Conservation (phyloP, 2,888 invertebrate species). For the Meteorus colon region DNA sequence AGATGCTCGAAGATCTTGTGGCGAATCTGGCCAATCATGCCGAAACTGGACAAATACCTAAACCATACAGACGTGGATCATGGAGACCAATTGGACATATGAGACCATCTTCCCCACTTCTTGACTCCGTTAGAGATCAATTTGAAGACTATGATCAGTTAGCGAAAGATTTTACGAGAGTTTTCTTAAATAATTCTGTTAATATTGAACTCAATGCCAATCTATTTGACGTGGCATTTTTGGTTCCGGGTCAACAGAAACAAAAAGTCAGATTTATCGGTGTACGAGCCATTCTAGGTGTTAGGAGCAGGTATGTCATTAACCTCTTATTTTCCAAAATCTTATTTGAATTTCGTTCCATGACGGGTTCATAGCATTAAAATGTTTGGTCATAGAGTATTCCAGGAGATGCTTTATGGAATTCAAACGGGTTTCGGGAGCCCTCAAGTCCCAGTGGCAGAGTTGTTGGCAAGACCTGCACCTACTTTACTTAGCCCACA, state of each 20-base stretch:
- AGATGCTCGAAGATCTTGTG: slow-evolving; percentile 95
- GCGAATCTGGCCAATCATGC: slow-evolving; percentile 95
- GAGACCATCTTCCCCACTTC: slow-evolving; percentile 92
- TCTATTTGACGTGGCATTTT: slow-evolving; percentile 91
- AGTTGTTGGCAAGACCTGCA: slow-evolving; percentile 88
- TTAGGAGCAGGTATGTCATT: slow-evolving; percentile 83
- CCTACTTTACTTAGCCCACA: slow-evolving; percentile 91
- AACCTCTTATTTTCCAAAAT: not conserved
- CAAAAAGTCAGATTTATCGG: slow-evolving; percentile 93
- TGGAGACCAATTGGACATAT: slow-evolving; percentile 97
- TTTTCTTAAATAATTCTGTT: slow-evolving; percentile 89
- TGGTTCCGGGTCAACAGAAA: slow-evolving; percentile 90
- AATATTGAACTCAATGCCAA: slow-evolving; percentile 86
- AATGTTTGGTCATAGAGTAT: slow-evolving; percentile 77
- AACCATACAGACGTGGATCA: slow-evolving; percentile 89
- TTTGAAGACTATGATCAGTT: slow-evolving; percentile 96
- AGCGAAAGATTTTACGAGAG: slow-evolving; percentile 92
- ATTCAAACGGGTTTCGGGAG: slow-evolving; percentile 95
- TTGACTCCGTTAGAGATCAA: slow-evolving; percentile 94
- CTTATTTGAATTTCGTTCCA: not conserved
- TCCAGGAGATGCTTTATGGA: slow-evolving; percentile 95
- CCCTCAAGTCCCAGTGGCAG: slow-evolving; percentile 94
- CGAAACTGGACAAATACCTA: slow-evolving; percentile 96
- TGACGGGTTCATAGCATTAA: not conserved
- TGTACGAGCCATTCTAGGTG: slow-evolving; percentile 92